Evolutionary conservation across 2,113 vertebrate genomes (phyloP).

Genomic region (Semnornis frantzii): DNA sequence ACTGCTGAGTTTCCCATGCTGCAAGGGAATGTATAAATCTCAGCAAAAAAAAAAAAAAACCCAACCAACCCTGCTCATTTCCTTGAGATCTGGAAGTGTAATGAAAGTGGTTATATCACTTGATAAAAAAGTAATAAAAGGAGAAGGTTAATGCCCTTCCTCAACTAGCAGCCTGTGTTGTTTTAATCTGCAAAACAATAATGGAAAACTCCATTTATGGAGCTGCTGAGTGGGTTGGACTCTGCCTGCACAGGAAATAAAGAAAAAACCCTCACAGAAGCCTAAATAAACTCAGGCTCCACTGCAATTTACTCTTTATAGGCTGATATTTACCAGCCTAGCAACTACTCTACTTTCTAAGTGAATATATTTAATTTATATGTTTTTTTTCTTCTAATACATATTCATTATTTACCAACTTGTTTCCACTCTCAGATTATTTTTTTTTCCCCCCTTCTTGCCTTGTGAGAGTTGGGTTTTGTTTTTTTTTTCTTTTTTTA

Average conservation of each 20-base stretch:
- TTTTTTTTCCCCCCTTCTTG: neutral
- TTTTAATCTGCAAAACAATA: slow-evolving; percentile 46
- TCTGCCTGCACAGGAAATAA: neutral
- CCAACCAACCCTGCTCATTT: neutral
- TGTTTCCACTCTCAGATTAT: slow-evolving; percentile 52
- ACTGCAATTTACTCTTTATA: slow-evolving; percentile 53
- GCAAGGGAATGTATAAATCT: neutral
- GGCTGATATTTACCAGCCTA: slow-evolving; percentile 70
- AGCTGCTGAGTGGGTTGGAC: neutral
- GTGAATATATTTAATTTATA: slow-evolving; percentile 47
- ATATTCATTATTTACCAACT: slow-evolving; percentile 72
- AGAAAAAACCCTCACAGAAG: neutral
- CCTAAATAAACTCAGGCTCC: slow-evolving; percentile 39
- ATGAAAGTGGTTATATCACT: neutral
- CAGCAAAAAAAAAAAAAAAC: neutral
- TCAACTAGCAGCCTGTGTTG: neutral
- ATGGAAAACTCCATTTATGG: slow-evolving; percentile 18
- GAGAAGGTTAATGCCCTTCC: neutral
- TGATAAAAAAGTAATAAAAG: neutral
- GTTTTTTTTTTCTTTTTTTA: neutral
- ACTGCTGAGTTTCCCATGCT: neutral
- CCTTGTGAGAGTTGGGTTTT: neutral
- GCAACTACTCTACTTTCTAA: slow-evolving; percentile 50
- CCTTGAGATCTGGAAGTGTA: neutral
- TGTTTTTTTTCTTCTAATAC: slow-evolving; percentile 32